Percentiles rank a stretch among this genome's conserved stretches.
phyloP scores from a whole-genome alignment of 2,797 vertebrate genomes.

The Rhynchonycteris naso region DNA sequence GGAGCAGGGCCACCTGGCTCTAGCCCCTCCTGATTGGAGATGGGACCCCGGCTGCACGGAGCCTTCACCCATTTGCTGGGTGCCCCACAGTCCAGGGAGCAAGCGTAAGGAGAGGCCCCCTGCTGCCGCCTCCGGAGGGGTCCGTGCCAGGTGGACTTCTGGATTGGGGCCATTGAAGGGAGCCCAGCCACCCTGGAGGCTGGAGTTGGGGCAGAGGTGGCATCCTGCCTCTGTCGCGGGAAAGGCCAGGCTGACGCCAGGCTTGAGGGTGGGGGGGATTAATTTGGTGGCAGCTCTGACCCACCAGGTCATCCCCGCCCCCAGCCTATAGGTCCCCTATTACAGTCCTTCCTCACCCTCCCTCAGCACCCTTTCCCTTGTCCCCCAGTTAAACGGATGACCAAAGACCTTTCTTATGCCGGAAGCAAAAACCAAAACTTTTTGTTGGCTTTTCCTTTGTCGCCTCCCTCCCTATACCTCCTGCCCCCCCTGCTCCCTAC shows the following conservation, averaged over 20 bases:
- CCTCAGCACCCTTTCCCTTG: neutral
- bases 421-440: slow-evolving; percentile 86
- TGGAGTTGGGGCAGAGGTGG: neutral
- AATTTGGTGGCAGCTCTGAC: neutral
- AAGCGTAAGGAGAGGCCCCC: neutral
- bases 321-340: neutral
- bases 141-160: neutral
- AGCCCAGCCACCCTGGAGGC: neutral
- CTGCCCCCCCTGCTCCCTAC: slow-evolving; percentile 59
- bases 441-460: slow-evolving; percentile 82
- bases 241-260: neutral
- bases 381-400: slow-evolving; percentile 78
- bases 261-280: neutral
- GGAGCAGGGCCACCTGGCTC: neutral
- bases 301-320: neutral
- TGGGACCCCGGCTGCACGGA: neutral
- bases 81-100: neutral
- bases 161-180: neutral
- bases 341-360: neutral
- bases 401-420: slow-evolving; percentile 87
- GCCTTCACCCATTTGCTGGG: neutral
- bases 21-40: neutral
- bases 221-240: neutral
- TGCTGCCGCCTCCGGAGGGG: neutral
- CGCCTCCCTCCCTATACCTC: slow-evolving; percentile 44